Percentiles rank a stretch among this genome's conserved stretches.
phyloP scores from a whole-genome alignment of 2,113 vertebrate species.

The Plecotus auritus region DNA sequence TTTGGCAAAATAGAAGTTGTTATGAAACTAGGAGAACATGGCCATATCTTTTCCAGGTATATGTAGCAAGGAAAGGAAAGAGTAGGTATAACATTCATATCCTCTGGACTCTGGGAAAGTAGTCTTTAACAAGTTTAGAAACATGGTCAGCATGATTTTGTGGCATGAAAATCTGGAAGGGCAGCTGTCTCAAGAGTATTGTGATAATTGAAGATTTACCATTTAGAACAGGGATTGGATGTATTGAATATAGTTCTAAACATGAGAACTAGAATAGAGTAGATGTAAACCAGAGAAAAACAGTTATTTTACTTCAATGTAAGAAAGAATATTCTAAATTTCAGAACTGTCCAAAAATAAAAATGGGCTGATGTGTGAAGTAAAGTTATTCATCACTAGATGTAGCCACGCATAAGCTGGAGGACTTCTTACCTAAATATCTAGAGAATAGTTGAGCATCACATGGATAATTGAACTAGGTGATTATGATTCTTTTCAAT shows the following conservation, averaged over 20 bases:
- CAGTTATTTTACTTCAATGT: slow-evolving; percentile 37
- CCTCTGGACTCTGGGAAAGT: not conserved
- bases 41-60: not conserved
- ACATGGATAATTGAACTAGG: not conserved
- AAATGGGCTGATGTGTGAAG: slow-evolving; percentile 49
- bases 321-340: slow-evolving; percentile 51
- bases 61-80: not conserved
- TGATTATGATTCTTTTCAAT: slow-evolving; percentile 35
- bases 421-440: slow-evolving; percentile 48
- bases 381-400: slow-evolving; percentile 26
- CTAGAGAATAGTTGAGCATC: slow-evolving; percentile 1
- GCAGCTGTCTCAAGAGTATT: not conserved
- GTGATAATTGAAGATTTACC: not conserved
- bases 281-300: not conserved
- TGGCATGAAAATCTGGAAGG: not conserved
- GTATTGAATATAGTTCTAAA: not conserved
- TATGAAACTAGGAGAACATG: not conserved
- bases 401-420: slow-evolving; percentile 21
- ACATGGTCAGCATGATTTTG: not conserved
- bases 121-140: not conserved
- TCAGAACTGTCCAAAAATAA: slow-evolving; percentile 53
- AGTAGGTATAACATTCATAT: not conserved
- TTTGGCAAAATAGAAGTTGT: not conserved
- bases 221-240: not conserved
- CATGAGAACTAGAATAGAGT: not conserved